These are phyloP conservation scores for Conchocele bisecta DNA, from an alignment of 2,888 invertebrate species.

Conservation along the genomic window DNA sequence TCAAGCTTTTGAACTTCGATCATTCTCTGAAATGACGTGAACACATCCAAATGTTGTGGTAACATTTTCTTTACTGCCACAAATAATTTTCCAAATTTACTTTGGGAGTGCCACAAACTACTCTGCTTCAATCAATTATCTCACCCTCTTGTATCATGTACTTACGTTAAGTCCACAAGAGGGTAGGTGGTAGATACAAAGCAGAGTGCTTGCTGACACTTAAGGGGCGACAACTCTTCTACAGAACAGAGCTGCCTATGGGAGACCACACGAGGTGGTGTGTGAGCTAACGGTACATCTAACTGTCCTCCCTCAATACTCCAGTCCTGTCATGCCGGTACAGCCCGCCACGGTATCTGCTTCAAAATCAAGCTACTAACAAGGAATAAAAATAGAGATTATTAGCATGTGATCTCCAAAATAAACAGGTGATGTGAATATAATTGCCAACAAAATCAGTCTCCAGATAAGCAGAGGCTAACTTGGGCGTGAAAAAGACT, in stretches of 20 bases:
- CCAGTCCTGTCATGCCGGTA: conserved; percentile 75
- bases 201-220: conserved; percentile 10
- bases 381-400: conserved; percentile 46
- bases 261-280: background rate
- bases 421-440: too few species aligned
- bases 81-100: too few species aligned
- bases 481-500: too few species aligned
- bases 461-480: too few species aligned
- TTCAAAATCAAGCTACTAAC: conserved; percentile 61
- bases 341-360: conserved; percentile 60
- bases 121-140: too few species aligned
- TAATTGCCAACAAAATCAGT: too few species aligned
- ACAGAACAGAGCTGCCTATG: conserved; percentile 2
- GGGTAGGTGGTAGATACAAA: background rate
- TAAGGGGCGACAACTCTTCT: conserved; percentile 1
- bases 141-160: conserved; percentile 11
- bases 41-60: too few species aligned
- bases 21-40: too few species aligned
- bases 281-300: too few species aligned
- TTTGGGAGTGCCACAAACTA: too few species aligned
- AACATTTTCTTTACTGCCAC: too few species aligned
- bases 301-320: conserved; percentile 60
- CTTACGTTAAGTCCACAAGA: conserved; percentile 3
- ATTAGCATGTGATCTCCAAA: background rate
- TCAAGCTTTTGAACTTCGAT: too few species aligned